Evolutionary conservation across 2,113 vertebrate species (phyloP), one percentile per base, ranked within the genome.

Genomic region (Tringa solitaria): DNA sequence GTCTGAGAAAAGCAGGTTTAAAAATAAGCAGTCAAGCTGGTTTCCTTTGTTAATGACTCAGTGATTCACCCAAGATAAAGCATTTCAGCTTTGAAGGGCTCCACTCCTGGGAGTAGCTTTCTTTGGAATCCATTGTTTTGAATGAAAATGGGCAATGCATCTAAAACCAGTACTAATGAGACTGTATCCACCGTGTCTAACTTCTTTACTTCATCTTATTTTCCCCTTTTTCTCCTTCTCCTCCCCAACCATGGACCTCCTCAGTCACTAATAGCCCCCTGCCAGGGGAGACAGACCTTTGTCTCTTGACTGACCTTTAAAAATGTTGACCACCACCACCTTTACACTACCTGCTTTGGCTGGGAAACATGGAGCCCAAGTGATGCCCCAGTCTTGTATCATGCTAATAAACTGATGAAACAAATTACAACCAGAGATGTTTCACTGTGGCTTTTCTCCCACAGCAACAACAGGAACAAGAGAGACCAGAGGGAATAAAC

Each of bases 21-120:
- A 94, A 95, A 92, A 92, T 95, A 87, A 92, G 83, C 76, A 76
- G 67, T 83, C 84, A 91, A 76, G 67, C 87, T 79, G 67, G 43
- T 75, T 95, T 91, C 67, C 68, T 94, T 95, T 94, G 76, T 95
- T 89, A 95, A 93, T 89, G 87, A 86, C 63, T 89, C 63, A 35
- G 53, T 89, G 92, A 95, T 94, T 94, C 80, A 79, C 80, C 59
- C 87, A 68, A 90, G 63, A 86, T 48, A 86, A 85, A 24, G 45
- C 6, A 24, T 86, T 93, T 89, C 67, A 85, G 51, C 76, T 95
- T 76, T 79, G 72, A 86, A 94, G 45, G 63, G 32, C 64, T 90
- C 68, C 59, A 54, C 90, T 91, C 84, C 61, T 76, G 92, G 92
- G 76, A 89, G 53, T 19, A 91, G 53, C 48, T 95, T 94, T 93